Base-by-base conservation (phyloP, 1,140 invertebrate genomes). In the Drosophila dunni region DNA sequence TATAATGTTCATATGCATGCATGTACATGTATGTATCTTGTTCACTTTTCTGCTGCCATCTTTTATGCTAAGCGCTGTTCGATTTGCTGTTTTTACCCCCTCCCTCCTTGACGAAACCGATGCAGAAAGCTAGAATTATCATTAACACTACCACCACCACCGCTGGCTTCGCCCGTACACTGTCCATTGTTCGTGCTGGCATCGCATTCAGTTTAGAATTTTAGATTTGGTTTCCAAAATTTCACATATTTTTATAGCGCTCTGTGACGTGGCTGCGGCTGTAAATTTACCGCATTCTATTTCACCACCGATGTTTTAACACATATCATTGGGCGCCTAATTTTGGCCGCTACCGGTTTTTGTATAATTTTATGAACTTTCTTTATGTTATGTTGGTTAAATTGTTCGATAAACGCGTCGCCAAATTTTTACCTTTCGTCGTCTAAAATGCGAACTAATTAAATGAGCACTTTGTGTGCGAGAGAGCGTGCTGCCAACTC, bases 391-490 rank as follows among this genome's bases (percentile, higher is more conserved):
- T 38, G 44, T 61, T 53, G 71, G 11, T 86, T n/a, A 73, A 79
- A 78, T 66, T 54, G 46, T 79, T 64, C 69, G 73, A 62, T 63
- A 69, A 88, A 82, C 83, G 84, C 83, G 83, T 88, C 83, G 79
- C 69, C 64, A 71, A 79, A 83, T 71, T 78, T 86, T 86, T 86
- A 86, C 83, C 83, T 86, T 74, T 86, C 84, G 81, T 85, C 82
- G 79, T 86, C 83, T 79, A 86, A 86, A 86, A 86, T 86, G 83
- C 83, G 83, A 86, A 86, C 83, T 86, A 86, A 86, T 89, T 86
- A 88, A 74, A 88, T 88, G 82, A 84, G 81, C 70, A 77, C 82
- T 79, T 84, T 83, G 80, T 83, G 72, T 80, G 80, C 48, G 62
- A 72, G 73, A 56, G 60, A 15, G 13, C 11, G 76, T 20, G 81